Evolutionary conservation across 2,797 vertebrate species (phyloP).

Genomic region (Rachycentron canadum): DNA sequence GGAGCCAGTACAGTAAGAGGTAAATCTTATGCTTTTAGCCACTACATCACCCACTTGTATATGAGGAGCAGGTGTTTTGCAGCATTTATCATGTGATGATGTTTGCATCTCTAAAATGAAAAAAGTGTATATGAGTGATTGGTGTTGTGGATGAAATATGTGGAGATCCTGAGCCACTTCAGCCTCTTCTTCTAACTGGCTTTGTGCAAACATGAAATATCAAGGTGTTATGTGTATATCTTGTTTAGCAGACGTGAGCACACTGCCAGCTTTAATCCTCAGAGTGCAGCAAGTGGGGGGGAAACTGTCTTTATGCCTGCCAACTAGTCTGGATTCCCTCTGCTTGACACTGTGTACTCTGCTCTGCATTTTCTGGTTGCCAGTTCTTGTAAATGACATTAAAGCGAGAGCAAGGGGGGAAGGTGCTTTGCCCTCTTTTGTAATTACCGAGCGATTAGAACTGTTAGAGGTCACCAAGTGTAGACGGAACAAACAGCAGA

Average conservation of each 20-base stretch:
- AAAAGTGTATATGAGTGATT: not conserved
- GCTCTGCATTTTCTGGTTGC: constrained; percentile 59
- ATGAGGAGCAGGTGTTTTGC: constrained; percentile 45
- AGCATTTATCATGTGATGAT: not conserved
- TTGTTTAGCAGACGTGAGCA: constrained; percentile 68
- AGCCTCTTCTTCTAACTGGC: constrained; percentile 29
- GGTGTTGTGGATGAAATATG: constrained; percentile 5
- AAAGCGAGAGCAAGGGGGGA: constrained; percentile 43
- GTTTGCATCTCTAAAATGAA: not conserved
- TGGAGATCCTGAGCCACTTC: constrained; percentile 10
- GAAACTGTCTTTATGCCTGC: constrained; percentile 66
- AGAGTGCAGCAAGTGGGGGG: constrained; percentile 58
- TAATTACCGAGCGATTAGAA: constrained; percentile 61
- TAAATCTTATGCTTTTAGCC: constrained; percentile 51
- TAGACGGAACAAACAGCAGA: not conserved
- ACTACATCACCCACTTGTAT: constrained; percentile 24
- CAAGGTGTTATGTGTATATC: constrained; percentile 72
- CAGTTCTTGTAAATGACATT: constrained; percentile 59
- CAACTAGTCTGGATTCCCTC: constrained; percentile 76
- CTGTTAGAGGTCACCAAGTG: constrained; percentile 53
- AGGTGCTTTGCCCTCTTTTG: constrained; percentile 44
- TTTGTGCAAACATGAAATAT: constrained; percentile 51
- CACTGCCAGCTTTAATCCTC: constrained; percentile 72
- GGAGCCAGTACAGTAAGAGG: constrained; percentile 55
- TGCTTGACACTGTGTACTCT: constrained; percentile 53